Conservation (phyloP, 2,888 invertebrate species). For the Dione vanillae region DNA sequence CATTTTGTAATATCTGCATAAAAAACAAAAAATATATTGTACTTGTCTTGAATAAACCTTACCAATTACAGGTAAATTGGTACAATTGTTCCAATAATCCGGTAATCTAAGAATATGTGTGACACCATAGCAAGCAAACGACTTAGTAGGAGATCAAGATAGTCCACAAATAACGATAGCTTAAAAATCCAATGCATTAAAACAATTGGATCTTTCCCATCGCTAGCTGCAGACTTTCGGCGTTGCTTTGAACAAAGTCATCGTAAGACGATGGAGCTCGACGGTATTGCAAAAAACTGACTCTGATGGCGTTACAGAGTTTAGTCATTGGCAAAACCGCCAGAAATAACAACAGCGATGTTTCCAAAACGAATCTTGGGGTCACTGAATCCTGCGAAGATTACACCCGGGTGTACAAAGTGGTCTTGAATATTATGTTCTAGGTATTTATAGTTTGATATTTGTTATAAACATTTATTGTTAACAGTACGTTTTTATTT, state of each 20-base stretch:
- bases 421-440: conserved; percentile 10
- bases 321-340: conserved; percentile 69
- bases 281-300: conserved; percentile 65
- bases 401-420: conserved; percentile 31
- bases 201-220: conserved; percentile 81
- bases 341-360: conserved; percentile 29
- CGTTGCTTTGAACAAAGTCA: conserved; percentile 52
- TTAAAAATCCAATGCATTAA: conserved; percentile 77
- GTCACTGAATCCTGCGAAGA: conserved; percentile 34
- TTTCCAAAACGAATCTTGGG: conserved; percentile 20
- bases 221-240: conserved; percentile 72
- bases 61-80: conserved; percentile 8
- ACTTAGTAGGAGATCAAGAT: conserved; percentile 62
- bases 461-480: background rate
- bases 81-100: conserved; percentile 26
- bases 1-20: background rate
- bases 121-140: conserved; percentile 29
- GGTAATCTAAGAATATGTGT: conserved; percentile 13
- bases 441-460: background rate
- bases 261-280: conserved; percentile 54
- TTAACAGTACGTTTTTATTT: background rate
- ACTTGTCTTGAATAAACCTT: conserved; percentile 4
- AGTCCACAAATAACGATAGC: conserved; percentile 80
- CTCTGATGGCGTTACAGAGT: conserved; percentile 70
- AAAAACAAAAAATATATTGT: conserved; percentile 4